Base-by-base conservation (phyloP, 2,797 vertebrate genomes). In the Paguma larvata region DNA sequence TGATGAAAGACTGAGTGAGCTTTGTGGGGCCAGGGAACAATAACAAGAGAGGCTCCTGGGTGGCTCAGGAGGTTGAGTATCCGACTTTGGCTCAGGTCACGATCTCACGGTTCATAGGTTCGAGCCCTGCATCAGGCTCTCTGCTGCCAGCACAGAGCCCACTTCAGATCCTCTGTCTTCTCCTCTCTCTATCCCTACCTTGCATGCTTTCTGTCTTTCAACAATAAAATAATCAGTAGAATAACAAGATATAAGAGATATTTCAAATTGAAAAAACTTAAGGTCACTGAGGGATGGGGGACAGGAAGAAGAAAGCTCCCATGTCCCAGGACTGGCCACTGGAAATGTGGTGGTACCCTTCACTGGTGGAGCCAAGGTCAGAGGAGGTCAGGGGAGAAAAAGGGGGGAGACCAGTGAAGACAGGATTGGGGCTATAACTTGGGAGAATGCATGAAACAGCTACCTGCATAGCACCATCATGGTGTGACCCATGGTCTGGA, bases 241-340 rank as follows among this genome's bases (percentile, higher is more conserved):
- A 23, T 1, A 63, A 25, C 3, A 63, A 48, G 38, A 67, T 34
- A 14, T 5, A 5, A 32, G 46, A 25, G 18, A 59, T 15, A 16
- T 68, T 79, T 68, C 65, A 77, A 72, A 7, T 8, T 23, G n/a
- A 59, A 25, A 85, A 56, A 46, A 67, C 18, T 15, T 18, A 19
- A 10, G 30, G 3, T 84, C 80, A 41, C 79, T 32, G 6, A 59
- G 44, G 34, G 41, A 10, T 38, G 12, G 16, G 3, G 19, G 30
- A 53, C 59, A 51, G 5, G 38, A 9, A 41, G 38, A 34, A 85
- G 34, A 16, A 68, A 78, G 21, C 44, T 87, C 16, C 27, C 23
- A 16, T 0, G 8, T 3, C 8, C 30, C 8, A 21, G 84, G n/a
- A 12, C 0, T 0, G 3, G 32, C 32, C 41, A 19, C 70, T 32